Evolutionary conservation across 2,797 vertebrate species (phyloP).

Genomic region (Myotis findleyi): DNA sequence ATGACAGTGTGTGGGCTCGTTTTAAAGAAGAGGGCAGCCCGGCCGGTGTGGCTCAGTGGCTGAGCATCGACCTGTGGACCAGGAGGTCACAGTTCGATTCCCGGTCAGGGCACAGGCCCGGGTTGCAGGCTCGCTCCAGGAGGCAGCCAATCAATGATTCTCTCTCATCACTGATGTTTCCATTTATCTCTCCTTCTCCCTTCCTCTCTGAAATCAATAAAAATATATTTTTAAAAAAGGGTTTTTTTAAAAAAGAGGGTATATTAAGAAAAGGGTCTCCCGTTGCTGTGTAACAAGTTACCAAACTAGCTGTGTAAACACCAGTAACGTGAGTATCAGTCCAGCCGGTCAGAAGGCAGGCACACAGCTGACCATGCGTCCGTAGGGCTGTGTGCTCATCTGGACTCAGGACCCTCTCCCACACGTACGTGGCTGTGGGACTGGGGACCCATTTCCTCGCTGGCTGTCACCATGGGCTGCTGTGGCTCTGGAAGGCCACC

Average conservation of each 20-base stretch:
- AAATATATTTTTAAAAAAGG: no score
- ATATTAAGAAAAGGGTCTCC: not conserved
- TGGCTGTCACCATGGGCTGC: not conserved
- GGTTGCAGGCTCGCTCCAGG: no score
- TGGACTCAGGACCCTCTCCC: not conserved
- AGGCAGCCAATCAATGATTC: no score
- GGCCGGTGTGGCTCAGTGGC: no score
- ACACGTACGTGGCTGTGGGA: not conserved
- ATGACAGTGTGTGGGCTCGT: rapidly evolving
- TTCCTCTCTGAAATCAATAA: no score
- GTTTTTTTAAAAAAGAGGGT: not conserved
- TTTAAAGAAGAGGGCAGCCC: not conserved
- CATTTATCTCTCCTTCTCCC: no score
- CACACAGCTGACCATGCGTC: no score
- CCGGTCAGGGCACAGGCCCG: no score
- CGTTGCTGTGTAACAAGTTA: rapidly evolving
- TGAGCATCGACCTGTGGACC: no score
- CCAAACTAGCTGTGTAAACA: not conserved
- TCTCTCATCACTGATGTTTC: no score
- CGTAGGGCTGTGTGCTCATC: not conserved
- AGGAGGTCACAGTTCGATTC: no score
- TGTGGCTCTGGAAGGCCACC: not conserved
- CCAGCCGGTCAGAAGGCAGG: not conserved
- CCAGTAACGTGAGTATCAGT: rapidly evolving
- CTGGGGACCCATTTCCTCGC: not conserved